These are phyloP conservation scores for Apogon hyalosoma DNA, from an alignment of 2,797 vertebrate species.

Conservation along the genomic window DNA sequence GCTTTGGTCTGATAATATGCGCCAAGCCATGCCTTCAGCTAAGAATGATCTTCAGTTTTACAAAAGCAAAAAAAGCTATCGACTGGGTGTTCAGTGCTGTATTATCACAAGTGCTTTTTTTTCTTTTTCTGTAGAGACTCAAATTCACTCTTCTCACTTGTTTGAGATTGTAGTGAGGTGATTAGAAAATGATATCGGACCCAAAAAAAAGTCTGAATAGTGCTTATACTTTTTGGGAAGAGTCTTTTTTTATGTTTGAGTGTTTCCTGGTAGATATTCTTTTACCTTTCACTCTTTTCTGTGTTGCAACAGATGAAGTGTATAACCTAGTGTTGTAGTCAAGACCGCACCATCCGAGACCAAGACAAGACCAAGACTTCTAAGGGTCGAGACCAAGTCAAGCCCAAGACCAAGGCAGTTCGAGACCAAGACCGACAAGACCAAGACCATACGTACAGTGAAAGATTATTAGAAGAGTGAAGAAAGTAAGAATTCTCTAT, in stretches of 20 bases:
- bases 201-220: neutral
- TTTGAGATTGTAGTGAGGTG: conserved; percentile 2
- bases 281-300: no score
- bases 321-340: no score
- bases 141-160: neutral
- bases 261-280: no score
- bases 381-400: no score
- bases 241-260: neutral
- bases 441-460: no score
- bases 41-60: conserved; percentile 16
- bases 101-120: conserved; percentile 1
- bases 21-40: conserved; percentile 56
- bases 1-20: conserved; percentile 76
- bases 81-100: neutral
- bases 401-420: no score
- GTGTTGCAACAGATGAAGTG: no score
- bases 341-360: no score
- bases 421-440: no score
- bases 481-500: no score
- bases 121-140: conserved; percentile 2
- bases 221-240: neutral
- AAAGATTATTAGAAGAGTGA: no score
- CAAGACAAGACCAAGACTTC: no score
- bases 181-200: neutral
- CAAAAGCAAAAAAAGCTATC: neutral